Base-by-base conservation (phyloP, 2,888 invertebrate species). In the Encarsia formosa region DNA sequence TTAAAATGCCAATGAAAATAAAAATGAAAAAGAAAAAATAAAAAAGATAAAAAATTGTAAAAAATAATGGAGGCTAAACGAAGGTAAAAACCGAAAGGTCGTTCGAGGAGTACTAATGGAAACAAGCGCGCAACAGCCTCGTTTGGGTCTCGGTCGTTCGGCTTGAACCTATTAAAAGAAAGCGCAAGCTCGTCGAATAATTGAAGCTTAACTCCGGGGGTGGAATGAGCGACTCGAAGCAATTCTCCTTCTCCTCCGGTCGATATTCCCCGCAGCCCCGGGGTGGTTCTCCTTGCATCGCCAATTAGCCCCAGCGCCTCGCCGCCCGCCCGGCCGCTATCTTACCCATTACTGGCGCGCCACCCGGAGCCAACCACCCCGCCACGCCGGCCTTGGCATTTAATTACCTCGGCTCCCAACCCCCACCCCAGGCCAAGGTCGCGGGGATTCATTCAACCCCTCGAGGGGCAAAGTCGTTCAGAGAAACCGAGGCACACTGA, bases 341-440 rank as follows among this genome's bases (percentile, higher is more conserved):
- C 63, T 64, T 63, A 60, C 62, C 65, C 64, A 66, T 69, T 67
- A 68, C 64, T 66, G 18, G 20, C 32, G 11, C 39, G 31, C 23
- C 19, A 16, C n/a, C n/a, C 46, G 52, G 16, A 13, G 38, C 56
- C 49, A 29, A 29, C 29, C 48, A 31, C 49, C 13, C 34, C 63
- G 61, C 67, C 66, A 69, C 71, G 67, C 70, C 70, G 64, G 70
- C 68, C 69, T 64, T 65, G 66, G 71, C 68, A 71, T 71, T 71
- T 71, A 71, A 71, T 71, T 71, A 71, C 71, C 70, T 70, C 63
- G 38, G 18, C 38, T 29, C 8, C 13, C 13, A 13, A 8, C 29
- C 8, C 29, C 56, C 51, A 53, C 54, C 65, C 69, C 66, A 66
- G 67, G 66, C 71, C 71, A 71, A 71, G 71, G 71, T 70, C 71